These are phyloP conservation scores for Dicyrtoma fusca DNA, from an alignment of 2,888 invertebrate species.

Conservation along the genomic window DNA sequence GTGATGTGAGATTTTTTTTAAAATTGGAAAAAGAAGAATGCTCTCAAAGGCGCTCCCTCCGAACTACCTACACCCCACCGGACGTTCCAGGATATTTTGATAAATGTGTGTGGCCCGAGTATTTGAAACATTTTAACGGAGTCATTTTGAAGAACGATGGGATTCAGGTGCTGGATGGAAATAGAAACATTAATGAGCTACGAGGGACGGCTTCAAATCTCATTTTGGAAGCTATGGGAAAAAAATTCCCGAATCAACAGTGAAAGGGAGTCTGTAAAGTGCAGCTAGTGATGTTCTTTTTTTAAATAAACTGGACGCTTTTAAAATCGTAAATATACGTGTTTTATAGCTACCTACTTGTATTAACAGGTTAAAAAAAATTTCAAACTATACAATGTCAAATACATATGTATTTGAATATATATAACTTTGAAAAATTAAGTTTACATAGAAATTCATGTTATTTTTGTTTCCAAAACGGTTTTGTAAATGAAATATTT, in stretches of 20 bases:
- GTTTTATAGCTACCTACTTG: too few relatives aligned
- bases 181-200: conserved; percentile 36
- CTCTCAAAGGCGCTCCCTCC: conserved; percentile 34
- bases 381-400: too few relatives aligned
- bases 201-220: conserved; percentile 42
- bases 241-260: conserved; percentile 38
- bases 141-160: conserved; percentile 38
- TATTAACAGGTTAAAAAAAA: too few relatives aligned
- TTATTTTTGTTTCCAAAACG: too few relatives aligned
- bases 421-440: too few relatives aligned
- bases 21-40: conserved; percentile 49
- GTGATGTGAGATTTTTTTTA: conserved; percentile 51
- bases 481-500: too few relatives aligned
- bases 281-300: too few relatives aligned
- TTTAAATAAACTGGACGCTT: too few relatives aligned
- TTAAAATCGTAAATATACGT: too few relatives aligned
- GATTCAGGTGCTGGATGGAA: conserved; percentile 46
- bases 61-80: conserved; percentile 48
- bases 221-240: conserved; percentile 42
- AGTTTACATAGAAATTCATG: too few relatives aligned
- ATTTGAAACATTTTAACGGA: conserved; percentile 43
- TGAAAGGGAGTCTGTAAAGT: too few relatives aligned
- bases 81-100: conserved; percentile 53
- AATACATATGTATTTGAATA: too few relatives aligned
- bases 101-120: conserved; percentile 52